Base-by-base conservation (phyloP, 2,888 invertebrate species). In the Acholoe squamosa region DNA sequence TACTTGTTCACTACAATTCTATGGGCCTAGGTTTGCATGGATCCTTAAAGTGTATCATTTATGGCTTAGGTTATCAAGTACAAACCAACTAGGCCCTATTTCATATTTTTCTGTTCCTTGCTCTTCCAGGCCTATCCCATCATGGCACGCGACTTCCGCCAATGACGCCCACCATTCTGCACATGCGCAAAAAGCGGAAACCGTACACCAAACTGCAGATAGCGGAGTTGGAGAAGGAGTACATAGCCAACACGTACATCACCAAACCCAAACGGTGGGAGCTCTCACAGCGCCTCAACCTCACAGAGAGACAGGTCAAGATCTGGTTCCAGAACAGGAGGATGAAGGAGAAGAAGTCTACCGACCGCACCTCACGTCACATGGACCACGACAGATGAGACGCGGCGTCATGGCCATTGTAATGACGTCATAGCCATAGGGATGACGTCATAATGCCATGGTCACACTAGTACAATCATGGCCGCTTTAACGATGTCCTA, bases 211-310 rank as follows among this genome's bases (percentile, higher is more conserved):
- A 99, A 96, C 99, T 98, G 96, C 99, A 99, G 96, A 99, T 99
- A 19, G 97, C 99, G 94, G 99, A 99, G 96, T 96, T 99, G 95
- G 99, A 99, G 96, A 98, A 99, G 96, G 99, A 99, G 97, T 99
- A 99, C 97, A 97, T 99, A 92, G 98, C 98, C 97, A 99, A 99
- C 96, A 98, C 99, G 91, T 99, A 99, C 97, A 99, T 99, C 93
- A 98, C 99, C 93, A 99, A 99, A 96, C 99, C 99, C 96, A 98
- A 99, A 96, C 97, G 99, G 93, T 99, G 99, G 99, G 99, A 99
- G 96, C 96, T 99, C 95, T 99, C 99, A 95, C 97, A 99, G 93
- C 98, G 98, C 96, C 97, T 99, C 93, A 98, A 99, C 96, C 97
- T 96, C 34, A 95, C 95, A 16, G 96, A 96, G 92, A 93, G 95